Evolutionary conservation across 1,140 invertebrate species (phyloP), one percentile per base, ranked within the genome.

Genomic region (Popillia japonica): DNA sequence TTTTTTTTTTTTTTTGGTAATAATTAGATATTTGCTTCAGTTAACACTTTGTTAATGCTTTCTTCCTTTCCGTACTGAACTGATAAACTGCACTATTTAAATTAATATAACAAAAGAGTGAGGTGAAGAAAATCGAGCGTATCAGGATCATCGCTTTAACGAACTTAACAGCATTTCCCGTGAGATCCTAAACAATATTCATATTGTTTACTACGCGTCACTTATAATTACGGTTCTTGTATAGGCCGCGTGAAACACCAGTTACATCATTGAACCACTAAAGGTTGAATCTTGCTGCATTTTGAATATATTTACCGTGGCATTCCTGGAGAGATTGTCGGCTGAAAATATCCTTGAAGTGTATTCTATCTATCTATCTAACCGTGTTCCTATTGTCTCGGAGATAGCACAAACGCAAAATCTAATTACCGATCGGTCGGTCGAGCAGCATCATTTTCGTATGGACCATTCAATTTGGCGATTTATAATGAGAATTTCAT

Each of bases 301-400:
- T 76, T 76, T 76, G 75, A 76, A 76, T 76, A 76, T 55, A 76
- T 76, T 76, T 76, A 55, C 40, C 27, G 8, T 23, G 75, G 44
- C 75, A 76, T 76, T 76, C 75, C 44, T 23, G 42, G 4, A 55
- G 75, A 76, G 75, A 76, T 76, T 76, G 75, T 76, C 88, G 88
- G 88, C 27, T 22, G 61, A 68, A 68, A 14, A 68, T 68, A 68
- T 68, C 61, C 61, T 68, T 68, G 61, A 68, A 68, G 22, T 68
- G 11, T 68, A 17, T 27, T 68, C 61, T 68, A 68, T 68, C 61
- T 68, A 68, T 68, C 22, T 68, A 68, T 68, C 61, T 68, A 68
- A 68, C 61, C 61, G 61, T 68, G 61, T 14, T 8, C 61, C 61
- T 68, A 68, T 68, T 68, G 61, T 68, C 22, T 68, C 3, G 61